Conservation (phyloP, 2,797 vertebrate species). For the Austrolebias charrua region DNA sequence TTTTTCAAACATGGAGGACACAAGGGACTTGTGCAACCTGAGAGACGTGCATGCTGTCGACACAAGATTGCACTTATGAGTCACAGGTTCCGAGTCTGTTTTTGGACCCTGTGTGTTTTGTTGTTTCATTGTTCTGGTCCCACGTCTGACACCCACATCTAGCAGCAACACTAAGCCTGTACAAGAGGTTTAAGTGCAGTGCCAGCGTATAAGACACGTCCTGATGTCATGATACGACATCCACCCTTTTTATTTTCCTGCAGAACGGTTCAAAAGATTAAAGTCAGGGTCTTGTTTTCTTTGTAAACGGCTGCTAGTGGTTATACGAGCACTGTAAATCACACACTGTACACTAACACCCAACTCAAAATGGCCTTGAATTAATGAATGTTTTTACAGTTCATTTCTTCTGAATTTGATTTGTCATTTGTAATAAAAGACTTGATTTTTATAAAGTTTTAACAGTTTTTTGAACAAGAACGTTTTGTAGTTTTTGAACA, state of each 20-base stretch:
- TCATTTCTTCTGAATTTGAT: constrained; percentile 56
- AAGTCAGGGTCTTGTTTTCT: constrained; percentile 25
- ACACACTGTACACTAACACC: constrained; percentile 67
- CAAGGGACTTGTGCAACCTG: constrained; percentile 48
- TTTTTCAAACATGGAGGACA: constrained; percentile 21
- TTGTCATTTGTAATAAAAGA: constrained; percentile 34
- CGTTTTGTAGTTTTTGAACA: constrained; percentile 70
- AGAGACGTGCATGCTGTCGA: constrained; percentile 60
- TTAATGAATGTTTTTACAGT: constrained; percentile 76
- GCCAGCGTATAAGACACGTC: constrained; percentile 40
- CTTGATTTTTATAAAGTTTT: constrained; percentile 66
- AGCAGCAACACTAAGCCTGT: constrained; percentile 38
- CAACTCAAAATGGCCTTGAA: constrained; percentile 74
- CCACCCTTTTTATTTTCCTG: constrained; percentile 19
- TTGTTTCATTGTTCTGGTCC: constrained; percentile 32
- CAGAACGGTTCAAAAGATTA: constrained; percentile 25
- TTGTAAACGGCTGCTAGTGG: constrained; percentile 53
- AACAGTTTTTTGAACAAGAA: constrained; percentile 64
- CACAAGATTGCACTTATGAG: constrained; percentile 70
- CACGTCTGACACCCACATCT: constrained; percentile 29
- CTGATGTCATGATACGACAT: constrained; percentile 44
- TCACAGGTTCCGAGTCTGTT: constrained; percentile 59
- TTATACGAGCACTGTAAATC: constrained; percentile 70
- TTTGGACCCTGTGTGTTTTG: constrained; percentile 33
- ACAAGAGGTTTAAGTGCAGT: constrained; percentile 46